Conservation (phyloP, 1,140 invertebrate genomes). For the Megalopta genalis region DNA sequence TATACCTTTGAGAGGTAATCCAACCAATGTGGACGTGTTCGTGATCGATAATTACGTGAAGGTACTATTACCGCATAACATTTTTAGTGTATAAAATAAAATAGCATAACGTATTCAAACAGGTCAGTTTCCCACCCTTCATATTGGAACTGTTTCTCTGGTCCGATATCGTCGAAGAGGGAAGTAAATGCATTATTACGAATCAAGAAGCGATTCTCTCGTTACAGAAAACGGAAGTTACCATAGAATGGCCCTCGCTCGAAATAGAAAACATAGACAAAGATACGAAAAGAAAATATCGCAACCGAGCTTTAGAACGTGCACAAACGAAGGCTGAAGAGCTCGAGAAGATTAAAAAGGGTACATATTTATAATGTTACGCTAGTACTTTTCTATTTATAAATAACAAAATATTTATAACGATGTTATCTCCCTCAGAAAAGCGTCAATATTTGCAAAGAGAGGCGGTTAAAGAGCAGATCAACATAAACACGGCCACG, state of each 20-base stretch:
- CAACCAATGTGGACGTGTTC: constrained; percentile 83
- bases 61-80: constrained; percentile 66
- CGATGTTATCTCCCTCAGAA: constrained; percentile 59
- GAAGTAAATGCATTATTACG: constrained; percentile 82
- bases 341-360: constrained; percentile 79
- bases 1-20: constrained; percentile 81
- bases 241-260: constrained; percentile 81
- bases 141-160: constrained; percentile 85
- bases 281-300: constrained; percentile 80
- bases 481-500: constrained; percentile 81
- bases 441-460: constrained; percentile 75
- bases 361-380: constrained; percentile 62
- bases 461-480: constrained; percentile 83
- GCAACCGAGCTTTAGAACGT: constrained; percentile 80
- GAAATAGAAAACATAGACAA: constrained; percentile 79
- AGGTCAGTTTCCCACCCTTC: constrained; percentile 84
- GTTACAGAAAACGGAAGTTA: constrained; percentile 81
- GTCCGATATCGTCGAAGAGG: constrained; percentile 80
- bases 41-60: constrained; percentile 84
- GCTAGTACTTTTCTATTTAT: too few relatives aligned
- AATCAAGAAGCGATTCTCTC: constrained; percentile 82
- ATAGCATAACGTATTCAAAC: not conserved
- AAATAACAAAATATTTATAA: not conserved
- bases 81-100: not conserved
- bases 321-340: constrained; percentile 78